Evolutionary conservation across 2,888 invertebrate species (phyloP).

Genomic region (Microdon myrmicae): DNA sequence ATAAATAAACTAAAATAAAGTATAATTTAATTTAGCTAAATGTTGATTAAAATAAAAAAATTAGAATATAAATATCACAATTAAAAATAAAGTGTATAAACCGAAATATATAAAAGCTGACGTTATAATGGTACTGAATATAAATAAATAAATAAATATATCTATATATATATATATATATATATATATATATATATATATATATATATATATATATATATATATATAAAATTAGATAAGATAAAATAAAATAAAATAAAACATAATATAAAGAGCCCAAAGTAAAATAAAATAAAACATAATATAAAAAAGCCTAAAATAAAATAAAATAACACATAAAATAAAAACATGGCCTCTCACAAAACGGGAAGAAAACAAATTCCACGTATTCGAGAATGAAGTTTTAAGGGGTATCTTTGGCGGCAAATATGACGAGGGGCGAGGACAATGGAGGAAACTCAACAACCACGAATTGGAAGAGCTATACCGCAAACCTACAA

Average conservation of each 20-base stretch:
- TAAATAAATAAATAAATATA: slow-evolving; percentile 2
- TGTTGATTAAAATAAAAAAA: no score
- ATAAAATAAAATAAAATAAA: slow-evolving; percentile 6
- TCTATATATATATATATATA: slow-evolving; percentile 6
- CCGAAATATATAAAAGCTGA: no score
- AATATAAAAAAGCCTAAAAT: slow-evolving; percentile 19
- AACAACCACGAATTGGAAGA: no score
- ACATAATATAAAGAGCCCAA: slow-evolving; percentile 20
- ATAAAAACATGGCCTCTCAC: slow-evolving; percentile 23
- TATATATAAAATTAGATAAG: slow-evolving; percentile 12
- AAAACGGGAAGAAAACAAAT: neutral
- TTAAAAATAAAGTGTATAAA: no score
- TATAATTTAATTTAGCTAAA: no score
- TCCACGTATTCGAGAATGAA: neutral
- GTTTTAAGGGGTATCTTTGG: no score
- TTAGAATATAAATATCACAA: no score
- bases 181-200: neutral
- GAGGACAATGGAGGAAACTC: no score
- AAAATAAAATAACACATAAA: neutral
- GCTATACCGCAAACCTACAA: no score
- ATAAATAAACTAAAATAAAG: no score
- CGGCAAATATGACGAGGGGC: no score
- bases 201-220: neutral
- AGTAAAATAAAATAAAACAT: slow-evolving; percentile 11
- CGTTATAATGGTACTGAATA: no score